A percentile compares a stretch with the other conserved stretches of the same genome.
phyloP scores from a whole-genome alignment of 2,888 invertebrate genomes.

The Cantharis flavilabris region DNA sequence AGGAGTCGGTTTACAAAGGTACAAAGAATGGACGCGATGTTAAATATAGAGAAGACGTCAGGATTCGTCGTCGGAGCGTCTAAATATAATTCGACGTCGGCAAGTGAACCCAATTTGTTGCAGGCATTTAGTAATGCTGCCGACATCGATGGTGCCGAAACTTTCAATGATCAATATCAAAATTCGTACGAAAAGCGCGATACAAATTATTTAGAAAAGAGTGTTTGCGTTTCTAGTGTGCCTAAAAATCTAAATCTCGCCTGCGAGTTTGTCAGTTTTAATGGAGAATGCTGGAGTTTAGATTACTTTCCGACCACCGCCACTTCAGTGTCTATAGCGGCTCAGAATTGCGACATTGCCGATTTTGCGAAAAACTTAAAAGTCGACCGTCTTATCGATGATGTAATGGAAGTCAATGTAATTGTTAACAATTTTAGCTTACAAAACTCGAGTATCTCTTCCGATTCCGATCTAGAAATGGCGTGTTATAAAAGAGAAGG shows the following conservation, averaged over 20 bases:
- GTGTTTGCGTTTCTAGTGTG: conserved; percentile 60
- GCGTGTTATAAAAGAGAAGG: conserved; percentile 49
- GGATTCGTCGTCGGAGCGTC: conserved; percentile 38
- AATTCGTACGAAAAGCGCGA: conserved; percentile 25
- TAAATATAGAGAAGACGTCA: conserved; percentile 47
- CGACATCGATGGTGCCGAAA: conserved; percentile 23
- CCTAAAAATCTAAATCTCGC: conserved; percentile 71
- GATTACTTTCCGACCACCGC: conserved; percentile 27
- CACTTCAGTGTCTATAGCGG: conserved; percentile 47
- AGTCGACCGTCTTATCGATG: background rate
- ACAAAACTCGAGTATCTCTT: conserved; percentile 33
- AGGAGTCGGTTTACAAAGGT: conserved; percentile 25
- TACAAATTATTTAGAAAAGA: conserved; percentile 46
- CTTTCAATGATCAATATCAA: conserved; percentile 26
- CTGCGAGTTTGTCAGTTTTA: conserved; percentile 44
- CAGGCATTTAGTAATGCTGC: conserved; percentile 31
- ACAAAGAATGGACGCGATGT: conserved; percentile 38
- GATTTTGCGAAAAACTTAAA: conserved; percentile 40
- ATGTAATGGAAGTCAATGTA: conserved; percentile 4
- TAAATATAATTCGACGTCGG: conserved; percentile 51
- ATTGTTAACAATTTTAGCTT: conserved; percentile 6
- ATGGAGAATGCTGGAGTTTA: conserved; percentile 34
- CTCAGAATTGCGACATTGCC: conserved; percentile 54
- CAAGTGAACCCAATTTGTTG: conserved; percentile 54
- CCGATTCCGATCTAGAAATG: conserved; percentile 30